A percentile compares a stretch with the other conserved stretches of the same genome.
Evolutionary conservation across 2,797 vertebrate species (phyloP).

Genomic region (Clarias laeviceps): DNA sequence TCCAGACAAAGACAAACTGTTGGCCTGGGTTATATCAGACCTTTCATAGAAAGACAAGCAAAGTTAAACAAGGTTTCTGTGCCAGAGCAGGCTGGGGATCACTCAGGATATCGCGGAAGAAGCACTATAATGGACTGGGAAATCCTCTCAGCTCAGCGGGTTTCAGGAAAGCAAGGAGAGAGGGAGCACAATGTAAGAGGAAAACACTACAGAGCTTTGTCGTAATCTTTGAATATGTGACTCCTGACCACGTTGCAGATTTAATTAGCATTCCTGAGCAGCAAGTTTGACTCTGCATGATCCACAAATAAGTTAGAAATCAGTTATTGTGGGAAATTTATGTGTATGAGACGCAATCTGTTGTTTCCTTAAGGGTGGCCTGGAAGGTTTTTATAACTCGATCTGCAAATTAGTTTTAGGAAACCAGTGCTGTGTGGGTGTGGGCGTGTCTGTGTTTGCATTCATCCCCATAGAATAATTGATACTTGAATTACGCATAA

Average conservation of each 20-base stretch:
- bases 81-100: slow-evolving; percentile 40
- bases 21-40: slow-evolving; percentile 51
- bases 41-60: slow-evolving; percentile 35
- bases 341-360: not conserved
- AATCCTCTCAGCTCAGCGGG: slow-evolving; percentile 27
- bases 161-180: not conserved
- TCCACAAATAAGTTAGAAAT: not conserved
- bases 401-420: slow-evolving; percentile 66
- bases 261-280: slow-evolving; percentile 69
- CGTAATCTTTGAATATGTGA: slow-evolving; percentile 9
- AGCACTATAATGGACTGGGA: slow-evolving; percentile 26
- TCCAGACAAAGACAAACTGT: slow-evolving; percentile 27
- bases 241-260: slow-evolving; percentile 43
- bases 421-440: slow-evolving; percentile 66
- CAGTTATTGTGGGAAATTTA: not conserved
- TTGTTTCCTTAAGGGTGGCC: not conserved
- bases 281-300: slow-evolving; percentile 63
- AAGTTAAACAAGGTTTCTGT: slow-evolving; percentile 43
- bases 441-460: slow-evolving; percentile 6
- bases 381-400: slow-evolving; percentile 56
- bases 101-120: slow-evolving; percentile 26
- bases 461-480: not conserved
- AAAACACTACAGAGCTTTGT: not conserved
- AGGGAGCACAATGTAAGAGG: not conserved
- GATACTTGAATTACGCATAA: not conserved